Evolutionary conservation across 2,888 invertebrate genomes (phyloP).

Genomic region (Plagodis pulveraria): DNA sequence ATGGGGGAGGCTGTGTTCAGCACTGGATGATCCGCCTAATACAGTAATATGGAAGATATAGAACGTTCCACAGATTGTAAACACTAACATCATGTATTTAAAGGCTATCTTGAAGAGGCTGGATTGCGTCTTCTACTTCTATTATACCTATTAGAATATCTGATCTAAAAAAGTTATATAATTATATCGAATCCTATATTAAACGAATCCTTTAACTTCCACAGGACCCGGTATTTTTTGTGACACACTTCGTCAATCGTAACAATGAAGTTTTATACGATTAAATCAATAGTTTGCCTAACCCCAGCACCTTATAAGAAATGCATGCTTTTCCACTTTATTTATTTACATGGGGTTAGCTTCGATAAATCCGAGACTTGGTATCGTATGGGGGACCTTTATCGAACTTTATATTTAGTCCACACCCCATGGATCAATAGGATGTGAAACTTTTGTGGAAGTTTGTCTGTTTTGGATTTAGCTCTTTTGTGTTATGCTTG

Average conservation of each 20-base stretch:
- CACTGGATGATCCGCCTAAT: too few species aligned
- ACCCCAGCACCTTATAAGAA: constrained; percentile 76
- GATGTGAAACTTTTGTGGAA: constrained; percentile 58
- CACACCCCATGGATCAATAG: constrained; percentile 77
- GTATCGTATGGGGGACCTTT: constrained; percentile 77
- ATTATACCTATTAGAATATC: too few species aligned
- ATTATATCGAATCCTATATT: too few species aligned
- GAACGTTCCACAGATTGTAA: too few species aligned
- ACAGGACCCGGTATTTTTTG: too few species aligned
- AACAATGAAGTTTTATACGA: constrained; percentile 51
- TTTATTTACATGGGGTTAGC: constrained; percentile 83
- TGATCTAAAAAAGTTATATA: too few species aligned
- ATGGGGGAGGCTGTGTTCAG: too few species aligned
- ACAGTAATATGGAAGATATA: too few species aligned
- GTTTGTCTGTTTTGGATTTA: constrained; percentile 32
- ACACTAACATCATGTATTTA: too few species aligned
- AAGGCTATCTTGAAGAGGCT: too few species aligned
- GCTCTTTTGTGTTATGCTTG: constrained; percentile 14
- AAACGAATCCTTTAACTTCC: too few species aligned
- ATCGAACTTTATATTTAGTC: constrained; percentile 82
- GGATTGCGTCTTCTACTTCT: too few species aligned
- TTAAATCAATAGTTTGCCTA: constrained; percentile 70
- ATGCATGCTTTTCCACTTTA: constrained; percentile 79
- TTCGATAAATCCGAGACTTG: constrained; percentile 81
- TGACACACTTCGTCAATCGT: constrained; percentile 42